These are phyloP conservation scores for Catajapyx aquilonaris DNA, from an alignment of 1,140 invertebrate genomes.

Conservation along the genomic window DNA sequence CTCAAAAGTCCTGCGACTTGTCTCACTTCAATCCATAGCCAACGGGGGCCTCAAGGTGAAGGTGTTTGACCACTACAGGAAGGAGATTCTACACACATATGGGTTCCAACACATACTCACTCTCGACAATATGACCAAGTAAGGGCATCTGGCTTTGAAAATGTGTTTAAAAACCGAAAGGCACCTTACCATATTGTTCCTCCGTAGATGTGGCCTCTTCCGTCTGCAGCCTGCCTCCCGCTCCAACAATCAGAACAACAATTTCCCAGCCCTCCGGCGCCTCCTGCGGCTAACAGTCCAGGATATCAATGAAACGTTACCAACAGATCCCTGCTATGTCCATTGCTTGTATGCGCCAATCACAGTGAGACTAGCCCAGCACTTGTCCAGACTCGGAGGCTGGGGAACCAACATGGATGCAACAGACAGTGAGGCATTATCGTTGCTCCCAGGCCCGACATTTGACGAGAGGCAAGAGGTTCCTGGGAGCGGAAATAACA, in stretches of 20 bases:
- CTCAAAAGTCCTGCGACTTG: conserved; percentile 48
- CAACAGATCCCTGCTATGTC: conserved; percentile 80
- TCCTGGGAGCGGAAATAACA: conserved; percentile 14
- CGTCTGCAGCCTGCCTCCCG: too few relatives aligned
- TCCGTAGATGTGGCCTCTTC: too few relatives aligned
- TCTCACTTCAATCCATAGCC: conserved; percentile 71
- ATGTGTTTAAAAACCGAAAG: too few relatives aligned
- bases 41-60: conserved; percentile 80
- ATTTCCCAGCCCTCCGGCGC: conserved; percentile 27
- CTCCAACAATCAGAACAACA: too few relatives aligned
- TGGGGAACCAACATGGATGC: conserved; percentile 52
- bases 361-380: conserved; percentile 70
- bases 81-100: conserved; percentile 79
- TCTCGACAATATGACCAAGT: conserved; percentile 73
- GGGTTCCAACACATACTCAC: conserved; percentile 68
- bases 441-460: conserved; percentile 36
- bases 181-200: too few relatives aligned
- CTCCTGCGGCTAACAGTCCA: conserved; percentile 63
- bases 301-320: conserved; percentile 60
- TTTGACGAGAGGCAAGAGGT: conserved; percentile 29
- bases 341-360: conserved; percentile 85
- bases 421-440: too few relatives aligned
- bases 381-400: conserved; percentile 56
- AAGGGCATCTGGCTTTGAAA: too few relatives aligned
- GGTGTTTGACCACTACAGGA: conserved; percentile 75